Conservation (phyloP, 2,888 invertebrate species). For the Dicyrtoma fusca region DNA sequence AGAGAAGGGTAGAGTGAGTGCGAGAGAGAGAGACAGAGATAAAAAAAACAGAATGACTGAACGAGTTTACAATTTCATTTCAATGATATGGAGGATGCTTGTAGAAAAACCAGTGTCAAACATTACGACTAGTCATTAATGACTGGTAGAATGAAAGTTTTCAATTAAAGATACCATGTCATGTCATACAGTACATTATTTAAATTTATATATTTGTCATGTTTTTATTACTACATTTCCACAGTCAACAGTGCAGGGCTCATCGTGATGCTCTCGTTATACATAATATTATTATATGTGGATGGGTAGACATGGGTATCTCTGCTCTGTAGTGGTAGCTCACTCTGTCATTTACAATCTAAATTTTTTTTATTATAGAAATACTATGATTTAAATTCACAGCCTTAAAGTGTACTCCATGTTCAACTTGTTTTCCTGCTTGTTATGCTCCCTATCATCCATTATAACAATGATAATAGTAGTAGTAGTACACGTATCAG, state of each 20-base stretch:
- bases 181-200: conserved; percentile 16
- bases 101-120: conserved; percentile 26
- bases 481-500: no score
- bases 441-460: no score
- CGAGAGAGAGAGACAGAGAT: background rate
- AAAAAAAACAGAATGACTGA: background rate
- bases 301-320: no score
- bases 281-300: no score
- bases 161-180: conserved; percentile 24
- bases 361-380: no score
- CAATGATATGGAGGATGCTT: background rate
- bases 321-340: no score
- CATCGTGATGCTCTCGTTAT: no score
- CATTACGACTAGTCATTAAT: conserved; percentile 26
- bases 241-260: background rate
- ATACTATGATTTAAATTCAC: no score
- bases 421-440: no score
- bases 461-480: no score
- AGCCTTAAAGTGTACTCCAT: no score
- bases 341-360: no score
- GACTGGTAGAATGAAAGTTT: conserved; percentile 14
- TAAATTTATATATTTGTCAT: conserved; percentile 19
- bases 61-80: conserved; percentile 18
- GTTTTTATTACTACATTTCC: conserved; percentile 12
- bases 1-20: background rate